Base-by-base conservation (phyloP, 2,113 vertebrate species). In the Hyperoodon ampullatus region DNA sequence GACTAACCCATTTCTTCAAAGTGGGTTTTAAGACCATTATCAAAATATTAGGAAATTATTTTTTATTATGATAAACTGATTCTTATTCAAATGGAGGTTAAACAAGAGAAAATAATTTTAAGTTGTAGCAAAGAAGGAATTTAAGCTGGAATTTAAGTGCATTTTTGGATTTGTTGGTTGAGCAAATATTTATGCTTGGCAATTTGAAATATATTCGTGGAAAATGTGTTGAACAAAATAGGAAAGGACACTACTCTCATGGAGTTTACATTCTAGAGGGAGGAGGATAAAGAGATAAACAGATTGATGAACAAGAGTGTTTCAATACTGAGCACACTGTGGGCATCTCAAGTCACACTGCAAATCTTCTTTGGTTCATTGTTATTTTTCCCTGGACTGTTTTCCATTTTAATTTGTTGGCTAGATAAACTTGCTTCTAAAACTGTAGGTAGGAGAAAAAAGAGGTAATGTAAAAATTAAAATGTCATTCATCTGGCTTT, bases 381-480 rank as follows among this genome's bases (percentile, higher is more conserved):
- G 1, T 28, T 87, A 19, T 28, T 93, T 93, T 71, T 83, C 19
- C 18, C 16, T 96, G 71, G 35, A 33, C 53, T 74, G 42, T 28
- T 96, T 91, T 98, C 13, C 35, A 14, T 81, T 96, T 96, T 97
- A 30, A 21, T 58, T 83, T 68, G 82, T 85, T 82, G 84, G 35
- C 24, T 95, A 96, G 44, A 97, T 86, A 95, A 96, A 94, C 86
- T 78, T 53, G 39, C 68, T 94, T 75, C 88, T 82, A 75, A 42
- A 60, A 96, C 96, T 96, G 65, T 47, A 92, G 96, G 42, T 94
- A 97, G 81, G 66, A 95, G 70, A 93, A 89, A 44, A 75, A 47
- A 96, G 80, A 97, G 92, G 98, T 94, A 90, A 94, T 74, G 53
- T 96, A 90, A 94, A 97, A 98, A 98, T 88, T 94, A 98, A 98